Percentiles rank a stretch among this genome's conserved stretches.
Conservation (phyloP, 2,888 invertebrate species). For the Amblyjoppa proteus region DNA sequence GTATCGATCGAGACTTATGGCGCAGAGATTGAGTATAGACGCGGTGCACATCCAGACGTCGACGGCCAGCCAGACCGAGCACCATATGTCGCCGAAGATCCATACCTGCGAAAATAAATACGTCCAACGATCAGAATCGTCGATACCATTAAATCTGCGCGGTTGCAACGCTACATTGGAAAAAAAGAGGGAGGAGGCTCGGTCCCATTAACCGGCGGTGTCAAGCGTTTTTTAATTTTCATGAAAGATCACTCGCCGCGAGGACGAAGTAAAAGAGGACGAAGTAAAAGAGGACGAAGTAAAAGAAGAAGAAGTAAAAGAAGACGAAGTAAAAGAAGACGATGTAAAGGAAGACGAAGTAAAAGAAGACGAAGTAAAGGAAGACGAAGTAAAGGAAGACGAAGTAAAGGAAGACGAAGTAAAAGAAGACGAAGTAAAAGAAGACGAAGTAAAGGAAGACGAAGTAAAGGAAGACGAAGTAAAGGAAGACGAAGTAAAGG, state of each 20-base stretch:
- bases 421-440: too few species aligned
- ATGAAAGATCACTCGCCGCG: neutral
- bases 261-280: neutral
- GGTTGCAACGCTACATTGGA: neutral
- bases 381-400: too few species aligned
- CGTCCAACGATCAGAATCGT: neutral
- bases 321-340: too few species aligned
- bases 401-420: too few species aligned
- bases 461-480: too few species aligned
- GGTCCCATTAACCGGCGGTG: neutral
- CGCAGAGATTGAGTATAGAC: conserved; percentile 97
- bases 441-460: neutral
- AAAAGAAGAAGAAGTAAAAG: neutral
- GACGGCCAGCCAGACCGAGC: conserved; percentile 97
- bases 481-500: too few species aligned
- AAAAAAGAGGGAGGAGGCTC: neutral
- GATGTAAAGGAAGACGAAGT: too few species aligned
- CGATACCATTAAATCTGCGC: neutral
- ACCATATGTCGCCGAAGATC: conserved; percentile 99
- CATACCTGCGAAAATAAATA: conserved; percentile 89
- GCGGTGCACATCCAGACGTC: conserved; percentile 99
- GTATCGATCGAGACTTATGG: conserved; percentile 97
- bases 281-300: too few species aligned
- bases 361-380: too few species aligned
- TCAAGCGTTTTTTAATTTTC: neutral